Percentiles rank a stretch among this genome's conserved stretches.
phyloP scores from a whole-genome alignment of 2,113 vertebrate species.

The Lonchura striata region DNA sequence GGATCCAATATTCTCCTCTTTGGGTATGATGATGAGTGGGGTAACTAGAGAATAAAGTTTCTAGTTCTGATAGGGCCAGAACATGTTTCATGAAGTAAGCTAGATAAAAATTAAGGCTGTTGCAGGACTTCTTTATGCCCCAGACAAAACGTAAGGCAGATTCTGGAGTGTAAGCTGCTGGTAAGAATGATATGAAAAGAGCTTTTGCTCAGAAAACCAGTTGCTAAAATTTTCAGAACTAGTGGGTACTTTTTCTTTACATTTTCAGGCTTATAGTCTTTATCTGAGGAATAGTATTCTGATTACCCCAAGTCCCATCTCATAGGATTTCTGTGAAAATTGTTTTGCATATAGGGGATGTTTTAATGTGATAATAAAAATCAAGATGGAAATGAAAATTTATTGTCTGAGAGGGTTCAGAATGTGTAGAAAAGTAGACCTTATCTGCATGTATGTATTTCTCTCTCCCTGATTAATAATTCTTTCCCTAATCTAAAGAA shows the following conservation, averaged over 20 bases:
- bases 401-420: neutral
- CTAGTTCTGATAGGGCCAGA: neutral
- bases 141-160: neutral
- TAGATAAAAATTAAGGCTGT: neutral
- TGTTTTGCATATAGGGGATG: neutral
- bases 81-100: neutral
- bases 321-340: neutral
- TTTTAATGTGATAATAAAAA: neutral
- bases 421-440: neutral
- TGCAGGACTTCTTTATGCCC: neutral
- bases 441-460: neutral
- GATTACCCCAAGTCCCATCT: neutral
- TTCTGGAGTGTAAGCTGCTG: neutral
- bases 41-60: neutral
- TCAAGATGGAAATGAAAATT: neutral
- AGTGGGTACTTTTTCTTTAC: neutral
- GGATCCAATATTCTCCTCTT: neutral
- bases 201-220: neutral
- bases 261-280: neutral
- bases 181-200: neutral
- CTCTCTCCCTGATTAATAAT: neutral
- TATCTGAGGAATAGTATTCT: neutral
- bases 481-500: neutral
- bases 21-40: neutral
- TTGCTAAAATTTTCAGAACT: neutral